Conservation (phyloP, 2,888 invertebrate genomes). For the Steromphala cineraria region DNA sequence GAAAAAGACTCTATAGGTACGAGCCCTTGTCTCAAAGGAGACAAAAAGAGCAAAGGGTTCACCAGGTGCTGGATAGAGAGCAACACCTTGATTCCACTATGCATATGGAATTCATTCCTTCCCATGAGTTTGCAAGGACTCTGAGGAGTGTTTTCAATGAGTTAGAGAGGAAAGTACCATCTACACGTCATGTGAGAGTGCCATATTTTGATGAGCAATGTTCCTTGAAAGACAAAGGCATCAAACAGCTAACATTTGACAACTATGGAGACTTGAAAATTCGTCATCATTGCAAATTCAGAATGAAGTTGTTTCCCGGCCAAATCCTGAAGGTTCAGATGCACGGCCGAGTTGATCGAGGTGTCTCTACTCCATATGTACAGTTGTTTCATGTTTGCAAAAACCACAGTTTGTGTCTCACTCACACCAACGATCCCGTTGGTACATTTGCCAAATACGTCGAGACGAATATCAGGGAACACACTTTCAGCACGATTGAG, state of each 20-base stretch:
- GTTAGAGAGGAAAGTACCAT: background rate
- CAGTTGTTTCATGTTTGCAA: constrained; percentile 46
- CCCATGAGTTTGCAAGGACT: background rate
- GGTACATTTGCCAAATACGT: background rate
- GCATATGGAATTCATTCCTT: background rate
- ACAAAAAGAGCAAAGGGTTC: background rate
- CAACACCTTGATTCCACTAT: background rate
- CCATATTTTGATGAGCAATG: background rate
- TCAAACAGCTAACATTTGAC: background rate
- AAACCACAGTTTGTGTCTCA: constrained; percentile 45
- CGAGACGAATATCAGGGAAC: background rate
- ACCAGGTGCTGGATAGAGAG: background rate
- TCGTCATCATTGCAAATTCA: constrained; percentile 38
- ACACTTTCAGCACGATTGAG: background rate
- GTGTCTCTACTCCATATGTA: constrained; percentile 40
- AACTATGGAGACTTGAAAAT: background rate
- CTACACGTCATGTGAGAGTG: background rate
- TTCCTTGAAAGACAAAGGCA: background rate
- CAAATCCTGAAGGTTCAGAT: constrained; percentile 46
- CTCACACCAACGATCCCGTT: constrained; percentile 51
- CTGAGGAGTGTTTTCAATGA: background rate
- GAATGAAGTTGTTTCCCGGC: constrained; percentile 39
- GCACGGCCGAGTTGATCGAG: constrained; percentile 40
- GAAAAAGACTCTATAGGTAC: background rate
- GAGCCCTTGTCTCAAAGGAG: background rate